Percentiles rank a stretch among this genome's conserved stretches.
phyloP scores from a whole-genome alignment of 2,888 invertebrate species.

The Spodoptera littoralis region DNA sequence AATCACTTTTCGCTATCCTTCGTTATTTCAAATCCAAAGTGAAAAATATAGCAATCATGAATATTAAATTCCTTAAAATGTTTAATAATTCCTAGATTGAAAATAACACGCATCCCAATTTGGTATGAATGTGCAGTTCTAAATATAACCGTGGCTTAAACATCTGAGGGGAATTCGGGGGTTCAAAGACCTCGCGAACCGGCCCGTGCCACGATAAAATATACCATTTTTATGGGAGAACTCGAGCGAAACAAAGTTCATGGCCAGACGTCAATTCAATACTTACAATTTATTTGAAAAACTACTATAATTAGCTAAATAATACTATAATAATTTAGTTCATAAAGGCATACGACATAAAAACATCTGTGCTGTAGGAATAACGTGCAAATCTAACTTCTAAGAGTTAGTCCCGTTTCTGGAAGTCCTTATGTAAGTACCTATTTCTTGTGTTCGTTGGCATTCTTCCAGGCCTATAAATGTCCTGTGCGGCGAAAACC shows the following conservation, averaged over 20 bases:
- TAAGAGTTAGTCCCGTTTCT: slow-evolving; percentile 44
- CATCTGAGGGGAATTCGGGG: slow-evolving; percentile 82
- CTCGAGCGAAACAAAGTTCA: slow-evolving; percentile 72
- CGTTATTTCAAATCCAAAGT: slow-evolving; percentile 3
- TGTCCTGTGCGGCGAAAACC: slow-evolving; percentile 68
- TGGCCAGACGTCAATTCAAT: slow-evolving; percentile 60
- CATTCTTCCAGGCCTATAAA: slow-evolving; percentile 79
- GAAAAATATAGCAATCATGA: slow-evolving; percentile 3
- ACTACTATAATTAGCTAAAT: background rate
- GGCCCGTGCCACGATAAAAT: slow-evolving; percentile 72
- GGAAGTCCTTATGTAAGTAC: slow-evolving; percentile 68
- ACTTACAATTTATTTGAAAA: slow-evolving; percentile 11
- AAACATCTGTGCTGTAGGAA: slow-evolving; percentile 31
- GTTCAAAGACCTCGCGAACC: slow-evolving; percentile 86
- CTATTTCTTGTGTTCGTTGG: slow-evolving; percentile 68
- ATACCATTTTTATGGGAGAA: slow-evolving; percentile 69
- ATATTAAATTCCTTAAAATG: slow-evolving; percentile 30
- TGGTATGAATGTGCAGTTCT: slow-evolving; percentile 81
- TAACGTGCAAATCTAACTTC: slow-evolving; percentile 38
- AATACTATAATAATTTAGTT: slow-evolving; percentile 2
- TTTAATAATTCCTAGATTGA: slow-evolving; percentile 63
- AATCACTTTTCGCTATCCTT: background rate
- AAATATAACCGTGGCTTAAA: slow-evolving; percentile 77
- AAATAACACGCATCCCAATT: slow-evolving; percentile 66
- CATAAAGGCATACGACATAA: slow-evolving; percentile 29